Base-by-base conservation (phyloP, 2,888 invertebrate genomes). In the Scrobipalpa atriplicella region DNA sequence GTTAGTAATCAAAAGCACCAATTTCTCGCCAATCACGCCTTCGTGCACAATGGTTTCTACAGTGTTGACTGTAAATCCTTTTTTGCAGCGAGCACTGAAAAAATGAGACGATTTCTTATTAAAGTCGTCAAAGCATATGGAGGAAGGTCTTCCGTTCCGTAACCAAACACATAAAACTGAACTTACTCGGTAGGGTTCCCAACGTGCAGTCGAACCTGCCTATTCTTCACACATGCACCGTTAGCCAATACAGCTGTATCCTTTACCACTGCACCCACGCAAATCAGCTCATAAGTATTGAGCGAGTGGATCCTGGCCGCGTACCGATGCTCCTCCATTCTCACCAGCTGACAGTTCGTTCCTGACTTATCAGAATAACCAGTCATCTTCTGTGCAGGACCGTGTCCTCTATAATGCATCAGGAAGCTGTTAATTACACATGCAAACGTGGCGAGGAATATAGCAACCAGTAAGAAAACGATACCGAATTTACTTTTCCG, bases 41-140 rank as follows among this genome's bases (percentile, higher is more conserved):
- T 84, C 81, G 65, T 87, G 85, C 9, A 75, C 72, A 51, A 90
- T 74, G 0, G 77, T 71, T 63, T 87, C 84, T 10, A 82, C 75
- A 2, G 75, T 69, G 60, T 87, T 82, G 11, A 89, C 78, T 0
- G 84, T 58, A 69, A 90, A 89, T 9, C 87, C 86, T 78, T 88
- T 90, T 73, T 84, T 89, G 78, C 92, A 92, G 54, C 78, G 77
- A 18, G 83, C 86, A 19, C 92, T 92, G 80, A 68, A 87, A 88
- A 61, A 54, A 67, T 21, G 64, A 36, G 16, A 11, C 18, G n/a
- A 10, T 39, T 39, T 38, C 8, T 38, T 38, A 38, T 8, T 38
- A 38, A 38, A 39, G 39, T 39, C n/a, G n/a, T n/a, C n/a, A 39
- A 8, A 39, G 10, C 1, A 39, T 39, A 39, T 2, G 29, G 29